Base-by-base conservation (phyloP, 2,888 invertebrate genomes). In the Diarsia rubi region DNA sequence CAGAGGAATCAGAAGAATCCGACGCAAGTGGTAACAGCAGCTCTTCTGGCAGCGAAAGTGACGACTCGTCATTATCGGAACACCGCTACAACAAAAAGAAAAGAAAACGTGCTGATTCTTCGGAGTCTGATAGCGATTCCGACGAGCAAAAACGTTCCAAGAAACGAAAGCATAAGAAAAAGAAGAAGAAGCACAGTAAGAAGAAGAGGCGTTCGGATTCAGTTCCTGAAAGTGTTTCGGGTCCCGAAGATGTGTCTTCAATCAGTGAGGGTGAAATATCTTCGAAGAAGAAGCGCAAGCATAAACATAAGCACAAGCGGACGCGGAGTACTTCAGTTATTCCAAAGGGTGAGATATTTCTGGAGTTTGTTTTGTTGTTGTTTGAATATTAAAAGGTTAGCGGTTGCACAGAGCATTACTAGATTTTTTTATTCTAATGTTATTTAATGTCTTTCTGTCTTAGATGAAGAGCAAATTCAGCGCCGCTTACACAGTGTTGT, bases 81-180 rank as follows among this genome's bases (percentile, higher is more conserved):
- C 94, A 93, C 84, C 94, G 95, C 84, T 92, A 95, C 82, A 95
- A 94, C 83, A 95, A 94, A 87, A 96, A 96, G 87, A 96, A 96
- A 91, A 94, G 92, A 79, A 96, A 96, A 90, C 96, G 94, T 89
- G 95, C 90, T 62, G 93, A 94, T 68, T 94, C 95, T 75, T 94
- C 96, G 24, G 94, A 94, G 71, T 95, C 96, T 16, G 96, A 95
- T 37, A 95, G 95, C 73, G 94, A 94, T 75, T 94, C 95, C 0
- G 95, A 95, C 67, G 94, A 92, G 31, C 94, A 94, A 72, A 94
- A 93, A 78, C 94, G 95, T 31, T 87, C 92, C 8, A 96, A 96
- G 82, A 96, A 96, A 90, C 95, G 96, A 31, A 97, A 96, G 84
- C 96, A 96, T 75, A 96, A 96, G 91, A 96, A 96, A 85, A 97